Base-by-base conservation (phyloP, 1,140 invertebrate genomes). In the Micrasema minimum region DNA sequence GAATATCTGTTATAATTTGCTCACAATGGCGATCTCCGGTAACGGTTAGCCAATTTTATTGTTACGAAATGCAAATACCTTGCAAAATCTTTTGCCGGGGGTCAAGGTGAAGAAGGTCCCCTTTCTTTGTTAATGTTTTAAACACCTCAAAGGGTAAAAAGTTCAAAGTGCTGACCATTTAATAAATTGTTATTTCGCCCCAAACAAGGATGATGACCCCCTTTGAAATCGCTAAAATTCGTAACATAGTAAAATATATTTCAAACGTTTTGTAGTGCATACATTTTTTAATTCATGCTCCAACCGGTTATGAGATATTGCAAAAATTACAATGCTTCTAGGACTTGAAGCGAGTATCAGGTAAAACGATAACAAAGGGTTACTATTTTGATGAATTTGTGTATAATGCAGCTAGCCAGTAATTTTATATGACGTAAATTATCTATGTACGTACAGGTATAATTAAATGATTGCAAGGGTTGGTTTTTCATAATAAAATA, bases 131-230 rank as follows among this genome's bases (percentile, higher is more conserved):
- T 51, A 51, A 51, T 51, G 22, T 22, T 51, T 51, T 51, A 51
- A 51, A 22, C 26, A 31, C 37, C 22, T 45, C 16, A 16, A 14
- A 37, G 16, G 31, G 53, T 16, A 6, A 11, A 11, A 2, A 35
- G 53, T 38, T 68, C 71, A 43, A 72, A 72, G 46, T 65, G 57
- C 64, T 50, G 71, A 72, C 71, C 71, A 48, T 72, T 66, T 61
- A n/a, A n/a, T n/a, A 48, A 62, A 67, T 72, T 72, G 53, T 68
- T 62, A 14, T 41, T 20, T 37, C 31, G 51, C 11, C 61, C 59
- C 11, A 37, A 61, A 53, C 38, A 55, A 37, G 11, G 62, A 62
- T 26, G 66, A 67, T 72, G 71, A 72, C 71, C 71, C 65, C 41
- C 31, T 37, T 61, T 16, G 6, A 43, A 20, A 14, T 20, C 57